phyloP scores from a whole-genome alignment of 2,113 vertebrate genomes.

The Machaerirhynchus nigripectus region DNA sequence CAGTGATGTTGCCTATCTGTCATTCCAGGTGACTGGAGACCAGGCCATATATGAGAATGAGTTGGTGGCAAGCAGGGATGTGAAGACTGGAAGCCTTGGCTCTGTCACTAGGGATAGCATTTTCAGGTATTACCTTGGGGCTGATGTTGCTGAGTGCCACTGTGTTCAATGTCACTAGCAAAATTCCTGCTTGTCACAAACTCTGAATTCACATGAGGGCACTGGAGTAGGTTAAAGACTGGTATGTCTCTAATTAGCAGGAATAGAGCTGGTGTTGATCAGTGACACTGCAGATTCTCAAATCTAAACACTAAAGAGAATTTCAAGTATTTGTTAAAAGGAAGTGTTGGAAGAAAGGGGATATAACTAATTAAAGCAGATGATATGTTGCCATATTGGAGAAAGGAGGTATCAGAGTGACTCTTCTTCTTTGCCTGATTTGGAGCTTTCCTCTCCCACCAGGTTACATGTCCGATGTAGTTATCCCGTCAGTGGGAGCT shows the following conservation, averaged over 20 bases:
- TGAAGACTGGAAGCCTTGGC: not conserved
- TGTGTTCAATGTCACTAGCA: not conserved
- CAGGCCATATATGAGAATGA: slow-evolving; percentile 54
- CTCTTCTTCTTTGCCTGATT: not conserved
- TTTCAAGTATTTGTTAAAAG: not conserved
- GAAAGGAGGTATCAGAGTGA: not conserved
- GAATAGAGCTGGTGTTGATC: not conserved
- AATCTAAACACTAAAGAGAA: not conserved
- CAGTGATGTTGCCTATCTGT: not conserved
- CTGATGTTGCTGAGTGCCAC: not conserved
- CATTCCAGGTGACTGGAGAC: slow-evolving; percentile 29
- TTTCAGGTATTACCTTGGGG: slow-evolving; percentile 53
- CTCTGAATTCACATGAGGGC: not conserved
- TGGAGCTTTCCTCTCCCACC: not conserved
- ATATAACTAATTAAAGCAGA: not conserved
- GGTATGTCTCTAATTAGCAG: not conserved
- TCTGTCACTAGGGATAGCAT: slow-evolving; percentile 56
- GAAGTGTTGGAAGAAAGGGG: not conserved
- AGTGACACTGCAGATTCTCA: not conserved
- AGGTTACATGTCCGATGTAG: slow-evolving; percentile 60
- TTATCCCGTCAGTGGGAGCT: not conserved
- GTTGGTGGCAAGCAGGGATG: slow-evolving; percentile 11
- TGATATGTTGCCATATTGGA: not conserved
- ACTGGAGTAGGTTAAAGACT: not conserved
- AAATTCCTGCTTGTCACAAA: not conserved